Percentiles rank a stretch among this genome's conserved stretches.
phyloP scores from a whole-genome alignment of 1,140 invertebrate genomes.

The Caenorhabditis tropicalis region DNA sequence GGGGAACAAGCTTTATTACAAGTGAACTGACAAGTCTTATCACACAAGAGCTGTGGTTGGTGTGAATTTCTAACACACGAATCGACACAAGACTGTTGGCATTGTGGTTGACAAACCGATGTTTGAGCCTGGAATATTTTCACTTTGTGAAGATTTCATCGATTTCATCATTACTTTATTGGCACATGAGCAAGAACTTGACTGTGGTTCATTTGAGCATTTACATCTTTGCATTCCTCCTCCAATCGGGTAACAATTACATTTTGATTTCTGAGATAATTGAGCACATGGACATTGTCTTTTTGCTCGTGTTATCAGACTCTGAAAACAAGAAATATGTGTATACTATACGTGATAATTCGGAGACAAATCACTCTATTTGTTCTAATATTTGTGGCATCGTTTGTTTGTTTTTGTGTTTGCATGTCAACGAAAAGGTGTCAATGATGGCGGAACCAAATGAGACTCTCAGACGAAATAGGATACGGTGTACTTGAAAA shows the following conservation, averaged over 20 bases:
- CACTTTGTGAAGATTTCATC: neutral
- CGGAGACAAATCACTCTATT: neutral
- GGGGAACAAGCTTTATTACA: slow-evolving; percentile 6
- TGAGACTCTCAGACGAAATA: neutral
- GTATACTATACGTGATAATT: slow-evolving; percentile 15
- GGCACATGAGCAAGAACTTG: slow-evolving; percentile 29
- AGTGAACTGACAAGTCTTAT: slow-evolving; percentile 23
- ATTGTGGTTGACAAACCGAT: slow-evolving; percentile 43
- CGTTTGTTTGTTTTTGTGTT: neutral
- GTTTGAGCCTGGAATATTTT: slow-evolving; percentile 19
- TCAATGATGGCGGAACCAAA: slow-evolving; percentile 12
- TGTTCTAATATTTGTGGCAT: neutral
- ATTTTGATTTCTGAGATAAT: slow-evolving; percentile 34
- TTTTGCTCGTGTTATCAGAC: slow-evolving; percentile 31
- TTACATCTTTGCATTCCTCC: slow-evolving; percentile 41
- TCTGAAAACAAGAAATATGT: neutral
- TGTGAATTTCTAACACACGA: neutral
- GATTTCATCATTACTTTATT: neutral
- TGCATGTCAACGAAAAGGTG: neutral
- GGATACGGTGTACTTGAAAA: slow-evolving; percentile 17
- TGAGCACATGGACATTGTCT: slow-evolving; percentile 48
- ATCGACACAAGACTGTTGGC: slow-evolving; percentile 34
- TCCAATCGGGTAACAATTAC: slow-evolving; percentile 35
- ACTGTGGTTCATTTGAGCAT: slow-evolving; percentile 21
- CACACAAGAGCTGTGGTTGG: slow-evolving; percentile 31